Base-by-base conservation (phyloP, 2,888 invertebrate genomes). In the Encarsia formosa region DNA sequence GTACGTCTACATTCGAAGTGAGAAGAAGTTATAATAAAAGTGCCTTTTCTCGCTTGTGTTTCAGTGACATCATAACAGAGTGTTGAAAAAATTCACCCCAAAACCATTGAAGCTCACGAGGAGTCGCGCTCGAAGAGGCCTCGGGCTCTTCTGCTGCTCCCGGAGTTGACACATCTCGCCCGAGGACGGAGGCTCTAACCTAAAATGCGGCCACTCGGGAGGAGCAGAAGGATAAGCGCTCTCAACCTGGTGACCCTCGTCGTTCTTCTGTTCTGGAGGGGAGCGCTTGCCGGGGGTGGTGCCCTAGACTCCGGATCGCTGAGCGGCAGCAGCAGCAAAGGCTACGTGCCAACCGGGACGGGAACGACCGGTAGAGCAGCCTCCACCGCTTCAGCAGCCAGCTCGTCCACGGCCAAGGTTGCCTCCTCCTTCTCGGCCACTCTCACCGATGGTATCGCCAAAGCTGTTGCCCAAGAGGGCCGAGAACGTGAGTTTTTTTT, bases 401-500 rank as follows among this genome's bases (percentile, higher is more conserved):
- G 61, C 48, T 57, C 61, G 49, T 51, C 58, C 56, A 53, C 67
- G 59, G 60, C 66, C 53, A 59, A 64, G 50, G 70, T 66, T 57
- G 58, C 66, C 37, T 50, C 67, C 42, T 62, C 70, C 13, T 70
- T 71, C 56, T 63, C 72, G 19, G 61, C 69, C 15, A 70, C 66
- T 39, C 69, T 81, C 52, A 78, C 78, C 62, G 79, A 82, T 69
- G 78, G 80, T 58, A 75, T 81, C 72, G 78, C 80, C 37, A 53
- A 49, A 45, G 80, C 80, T 22, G 79, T 80, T 53, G 79, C 78
- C 61, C 78, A 79, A 62, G 82, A 82, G 67, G 75, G 76, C 60
- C 78, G 81, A 80, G 70, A 73, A 64, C 64, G 57, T 65, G 44
- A 65, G 64, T 52, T 22, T 15, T 31, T n/a, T n/a, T n/a, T n/a